Base-by-base conservation (phyloP, 2,113 vertebrate species). In the Phaethon lepturus region DNA sequence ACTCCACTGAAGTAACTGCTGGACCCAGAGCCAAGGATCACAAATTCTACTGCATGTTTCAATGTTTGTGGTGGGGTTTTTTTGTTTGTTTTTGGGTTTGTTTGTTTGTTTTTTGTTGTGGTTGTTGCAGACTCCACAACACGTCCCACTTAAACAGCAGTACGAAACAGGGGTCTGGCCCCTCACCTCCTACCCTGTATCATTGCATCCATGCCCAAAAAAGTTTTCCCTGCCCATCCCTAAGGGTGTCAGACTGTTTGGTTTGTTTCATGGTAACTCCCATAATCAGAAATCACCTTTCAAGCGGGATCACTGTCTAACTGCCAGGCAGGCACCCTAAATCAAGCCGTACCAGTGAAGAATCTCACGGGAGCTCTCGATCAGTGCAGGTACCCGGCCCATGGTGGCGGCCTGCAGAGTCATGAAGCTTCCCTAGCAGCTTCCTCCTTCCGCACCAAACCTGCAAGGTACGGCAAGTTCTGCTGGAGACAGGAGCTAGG, bases 341-440 rank as follows among this genome's bases (percentile, higher is more conserved):
- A 44, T 1, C 11, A 35, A 81, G 16, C 40, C 6, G 31, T 3
- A 47, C 4, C 45, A 14, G 20, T 45, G 10, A 19, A 31, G 38
- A 75, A 52, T 8, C 6, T 4, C 22, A 31, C 0, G 4, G 23
- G 13, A 68, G 35, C 13, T 74, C 14, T 13, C 2, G 0, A 69
- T 25, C 28, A 26, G 18, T 8, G 15, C 63, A 40, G n/a, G 20
- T 17, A 17, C 29, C 35, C 28, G 38, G 24, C 17, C 33, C 35
- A 5, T 1, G 13, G 17, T 0, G 3, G 26, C 2, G 4, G 38
- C 45, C 55, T 18, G 23, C 25, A 59, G 18, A 82, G 29, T 3
- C 68, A 66, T 0, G 0, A 66, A 38, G 9, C 17, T 66, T 19
- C 4, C 1, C 33, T 28, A 71, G 25, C 28, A 74, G 35, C 17